Conservation (phyloP, 2,888 invertebrate species). For the Ctenicera cuprea region DNA sequence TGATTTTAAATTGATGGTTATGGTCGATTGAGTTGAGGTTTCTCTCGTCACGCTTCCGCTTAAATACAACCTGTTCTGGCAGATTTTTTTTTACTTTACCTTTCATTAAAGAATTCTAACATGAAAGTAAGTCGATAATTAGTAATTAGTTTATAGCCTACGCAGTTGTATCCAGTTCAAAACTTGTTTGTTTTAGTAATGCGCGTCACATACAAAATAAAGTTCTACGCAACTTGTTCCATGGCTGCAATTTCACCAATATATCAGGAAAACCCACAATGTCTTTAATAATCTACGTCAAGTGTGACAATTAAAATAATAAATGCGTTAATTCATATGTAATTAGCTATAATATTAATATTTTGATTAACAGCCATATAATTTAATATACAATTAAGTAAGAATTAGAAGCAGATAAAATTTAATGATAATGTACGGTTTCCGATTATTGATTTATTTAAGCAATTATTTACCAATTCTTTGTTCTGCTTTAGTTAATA, state of each 20-base stretch:
- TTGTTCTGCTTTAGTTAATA: not conserved
- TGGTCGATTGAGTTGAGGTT: constrained; percentile 48
- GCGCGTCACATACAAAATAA: constrained; percentile 40
- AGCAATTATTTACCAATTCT: not conserved
- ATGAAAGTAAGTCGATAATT: constrained; percentile 54
- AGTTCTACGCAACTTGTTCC: constrained; percentile 15
- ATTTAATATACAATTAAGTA: constrained; percentile 13
- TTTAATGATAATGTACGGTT: constrained; percentile 18
- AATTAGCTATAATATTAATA: constrained; percentile 34
- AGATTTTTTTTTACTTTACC: constrained; percentile 49
- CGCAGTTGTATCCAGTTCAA: constrained; percentile 49
- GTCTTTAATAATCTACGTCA: constrained; percentile 36
- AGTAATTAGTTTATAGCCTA: constrained; percentile 52
- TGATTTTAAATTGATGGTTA: constrained; percentile 49
- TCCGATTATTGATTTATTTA: constrained; percentile 16
- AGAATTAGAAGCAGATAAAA: constrained; percentile 14
- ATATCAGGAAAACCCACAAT: constrained; percentile 9
- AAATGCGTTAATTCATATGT: constrained; percentile 25
- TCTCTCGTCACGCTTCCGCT: constrained; percentile 47
- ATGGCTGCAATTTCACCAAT: constrained; percentile 13
- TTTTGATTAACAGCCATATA: constrained; percentile 23
- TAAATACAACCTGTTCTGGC: constrained; percentile 49
- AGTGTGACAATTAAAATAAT: constrained; percentile 31
- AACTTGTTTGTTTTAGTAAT: constrained; percentile 54
- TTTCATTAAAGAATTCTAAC: constrained; percentile 54